phyloP scores from a whole-genome alignment of 2,797 vertebrate species.

The Phaenicophaeus curvirostris region DNA sequence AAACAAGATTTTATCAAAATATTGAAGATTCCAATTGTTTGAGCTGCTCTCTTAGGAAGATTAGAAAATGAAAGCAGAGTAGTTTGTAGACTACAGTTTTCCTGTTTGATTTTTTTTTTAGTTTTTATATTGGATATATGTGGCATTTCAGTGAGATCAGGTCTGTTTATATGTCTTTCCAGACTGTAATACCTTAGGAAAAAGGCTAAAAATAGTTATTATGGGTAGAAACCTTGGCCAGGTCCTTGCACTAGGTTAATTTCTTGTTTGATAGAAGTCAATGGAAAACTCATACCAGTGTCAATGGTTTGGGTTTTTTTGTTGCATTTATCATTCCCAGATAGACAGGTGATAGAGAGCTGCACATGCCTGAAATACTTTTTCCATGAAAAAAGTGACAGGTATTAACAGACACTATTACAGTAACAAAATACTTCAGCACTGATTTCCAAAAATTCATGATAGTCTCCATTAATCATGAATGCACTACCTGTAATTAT shows the following conservation, averaged over 20 bases:
- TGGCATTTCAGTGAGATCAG: neutral
- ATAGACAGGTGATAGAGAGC: conserved; percentile 21
- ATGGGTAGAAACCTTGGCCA: neutral
- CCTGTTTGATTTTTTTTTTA: neutral
- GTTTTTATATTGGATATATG: neutral
- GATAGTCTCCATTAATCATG: conserved; percentile 27
- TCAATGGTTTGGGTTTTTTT: neutral
- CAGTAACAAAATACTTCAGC: neutral
- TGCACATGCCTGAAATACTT: conserved; percentile 9
- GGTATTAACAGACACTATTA: neutral
- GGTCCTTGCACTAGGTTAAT: neutral
- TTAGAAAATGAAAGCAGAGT: conserved; percentile 14
- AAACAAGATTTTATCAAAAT: conserved; percentile 43
- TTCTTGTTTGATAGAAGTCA: conserved; percentile 9
- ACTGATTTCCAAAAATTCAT: neutral
- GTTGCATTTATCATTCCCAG: conserved; percentile 7
- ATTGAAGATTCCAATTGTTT: neutral
- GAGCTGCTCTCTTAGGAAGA: neutral
- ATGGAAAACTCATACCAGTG: neutral
- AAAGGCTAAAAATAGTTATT: neutral
- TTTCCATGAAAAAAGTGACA: conserved; percentile 1
- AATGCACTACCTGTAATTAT: neutral
- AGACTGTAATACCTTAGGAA: neutral
- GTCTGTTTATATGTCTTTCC: neutral
- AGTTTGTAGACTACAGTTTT: neutral